Conservation (phyloP, 1,140 invertebrate species). For the Pararge aegeria region DNA sequence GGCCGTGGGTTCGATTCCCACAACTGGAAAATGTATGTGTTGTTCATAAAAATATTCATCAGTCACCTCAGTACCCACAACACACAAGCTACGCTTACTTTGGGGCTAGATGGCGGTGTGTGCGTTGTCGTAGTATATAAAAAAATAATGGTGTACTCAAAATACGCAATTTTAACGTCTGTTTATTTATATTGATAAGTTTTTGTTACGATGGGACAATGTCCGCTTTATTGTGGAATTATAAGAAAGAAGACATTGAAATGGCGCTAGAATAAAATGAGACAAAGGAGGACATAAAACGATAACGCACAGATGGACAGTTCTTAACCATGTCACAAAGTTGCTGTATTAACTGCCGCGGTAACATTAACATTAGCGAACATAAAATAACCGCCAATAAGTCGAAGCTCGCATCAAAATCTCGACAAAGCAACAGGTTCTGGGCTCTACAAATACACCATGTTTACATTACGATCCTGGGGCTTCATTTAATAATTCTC, state of each 20-base stretch:
- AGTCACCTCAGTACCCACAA: too few species aligned
- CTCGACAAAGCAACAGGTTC: constrained; percentile 77
- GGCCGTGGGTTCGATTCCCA: too few species aligned
- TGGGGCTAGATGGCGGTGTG: too few species aligned
- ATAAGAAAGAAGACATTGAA: background rate
- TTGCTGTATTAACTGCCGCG: constrained; percentile 59
- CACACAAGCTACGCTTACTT: too few species aligned
- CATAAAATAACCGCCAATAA: constrained; percentile 78
- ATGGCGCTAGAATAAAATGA: background rate
- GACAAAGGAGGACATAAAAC: constrained; percentile 21
- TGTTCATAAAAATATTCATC: too few species aligned
- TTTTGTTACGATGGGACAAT: too few species aligned
- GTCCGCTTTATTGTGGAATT: background rate
- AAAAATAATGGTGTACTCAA: too few species aligned
- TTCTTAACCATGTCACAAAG: constrained; percentile 48
- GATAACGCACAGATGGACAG: constrained; percentile 24
- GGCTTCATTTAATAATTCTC: constrained; percentile 79
- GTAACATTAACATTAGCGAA: constrained; percentile 69
- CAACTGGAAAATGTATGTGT: too few species aligned
- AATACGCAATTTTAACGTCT: too few species aligned
- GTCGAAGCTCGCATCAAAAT: constrained; percentile 67
- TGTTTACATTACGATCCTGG: constrained; percentile 79
- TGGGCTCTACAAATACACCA: constrained; percentile 64
- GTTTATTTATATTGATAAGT: too few species aligned
- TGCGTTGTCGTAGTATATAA: too few species aligned